Base-by-base conservation (phyloP, 2,797 vertebrate genomes). In the Fratercula arctica region DNA sequence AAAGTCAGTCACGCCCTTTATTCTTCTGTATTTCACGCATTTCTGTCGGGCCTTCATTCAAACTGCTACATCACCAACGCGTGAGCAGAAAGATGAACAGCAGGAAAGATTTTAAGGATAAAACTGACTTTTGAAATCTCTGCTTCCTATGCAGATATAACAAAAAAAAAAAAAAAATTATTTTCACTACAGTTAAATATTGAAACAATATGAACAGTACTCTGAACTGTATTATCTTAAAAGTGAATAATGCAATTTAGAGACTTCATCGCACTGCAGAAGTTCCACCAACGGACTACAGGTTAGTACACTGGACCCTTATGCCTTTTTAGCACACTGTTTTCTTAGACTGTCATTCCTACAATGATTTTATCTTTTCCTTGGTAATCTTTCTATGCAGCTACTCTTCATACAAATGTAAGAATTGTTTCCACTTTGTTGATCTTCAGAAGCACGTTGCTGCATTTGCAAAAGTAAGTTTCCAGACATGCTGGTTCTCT, bases 151-250 rank as follows among this genome's bases (percentile, higher is more conserved):
- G 51, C 31, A 90, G 85, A 80, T 48, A 74, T 72, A 85, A 77
- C 35, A 7, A 15, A 87, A 66, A 51, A 16, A 87, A 66, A 51
- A 16, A 39, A 31, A 61, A 39, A 37, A 14, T 60, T 74, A 56
- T 63, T 93, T 93, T 95, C 24, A 88, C 41, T n/a, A 33, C 9
- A 45, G 69, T 78, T 94, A 80, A 60, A 89, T 87, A 85, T 67
- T 72, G 73, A 84, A 91, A 80, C 48, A 91, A 75, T 64, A 78
- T 31, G 69, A 72, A 78, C n/a, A 77, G 37, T 21, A 31, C 24
- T 70, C 28, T 53, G 69, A 87, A 63, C 43, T 51, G 5, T 29
- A 39, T 24, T 84, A 68, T 45, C 16, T 73, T 79, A 35, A 59
- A 90, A 78, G 11, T 73, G 50, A 77, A n/a, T 23, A 76, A 29